Base-by-base conservation (phyloP, 2,888 invertebrate species). In the Xylota segnis region DNA sequence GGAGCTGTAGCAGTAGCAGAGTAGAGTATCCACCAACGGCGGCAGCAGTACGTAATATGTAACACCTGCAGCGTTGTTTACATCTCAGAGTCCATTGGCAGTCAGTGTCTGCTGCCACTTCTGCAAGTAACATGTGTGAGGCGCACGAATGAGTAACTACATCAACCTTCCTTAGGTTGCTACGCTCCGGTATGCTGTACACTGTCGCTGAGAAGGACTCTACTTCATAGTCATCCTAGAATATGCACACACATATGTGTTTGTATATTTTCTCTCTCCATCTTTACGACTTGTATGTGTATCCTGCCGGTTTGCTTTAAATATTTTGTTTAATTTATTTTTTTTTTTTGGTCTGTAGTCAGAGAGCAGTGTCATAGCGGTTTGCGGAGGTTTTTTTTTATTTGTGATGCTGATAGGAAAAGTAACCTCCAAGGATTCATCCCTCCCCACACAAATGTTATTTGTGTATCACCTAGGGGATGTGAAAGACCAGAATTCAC, bases 61-160 rank as follows among this genome's bases (percentile, higher is more conserved):
- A 72, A 58, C 74, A 74, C 78, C 58, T 79, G 52, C 47, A 63
- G 83, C 43, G 14, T 74, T 79, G 61, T 72, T 79, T 79, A 74
- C 65, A 54, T 68, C 45, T 50, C 16, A 56, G 23, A 79, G 63
- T 50, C 50, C 56, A 63, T 61, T 47, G 74, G 65, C 70, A 54
- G 54, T 61, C 45, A 29, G 14, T 47, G 81, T 84, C 65, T 79
- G 65, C 47, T 63, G 63, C 34, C 14, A 65, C 23, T 72, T 66
- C 63, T 68, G 47, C 45, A 10, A 74, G 65, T 23, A 40, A 63
- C 56, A 63, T 54, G 23, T 23, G 52, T 34, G 16, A 81, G 58
- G 34, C 40, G 18, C 43, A 71, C 45, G 66, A 66, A 81, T 76
- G 75, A 65, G 52, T 75, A 59, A 76, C 75, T 68, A 54, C 56